Evolutionary conservation across 2,888 invertebrate genomes (phyloP), one percentile per base, ranked within the genome.

Genomic region (Minunthozetes semirufus): DNA sequence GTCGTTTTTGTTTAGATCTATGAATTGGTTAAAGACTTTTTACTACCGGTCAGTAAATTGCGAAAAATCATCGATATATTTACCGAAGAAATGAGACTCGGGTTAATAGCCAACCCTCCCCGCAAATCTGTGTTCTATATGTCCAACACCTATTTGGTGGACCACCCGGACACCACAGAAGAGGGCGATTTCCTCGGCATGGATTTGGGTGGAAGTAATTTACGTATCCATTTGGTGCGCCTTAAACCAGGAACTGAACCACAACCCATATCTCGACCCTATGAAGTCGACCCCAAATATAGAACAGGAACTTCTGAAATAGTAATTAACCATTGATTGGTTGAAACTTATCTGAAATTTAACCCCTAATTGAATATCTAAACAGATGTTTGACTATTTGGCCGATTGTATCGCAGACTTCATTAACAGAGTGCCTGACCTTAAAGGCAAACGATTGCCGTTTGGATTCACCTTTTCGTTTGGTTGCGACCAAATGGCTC

Each of bases 401-500:
- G 92, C 91, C 0, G 86, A 88, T 78, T 90, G 90, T 82, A 88
- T 92, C 11, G 27, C 27, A 25, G 46, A 70, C 59, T 76, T 76
- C 61, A 19, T 76, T 3, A n/a, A 27, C 9, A 66, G 56, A 27
- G n/a, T 59, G 19, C 38, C 42, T 5, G 61, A 38, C 8, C 9
- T 68, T 6, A 8, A 9, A 13, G 59, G 66, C 0, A 74, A 74
- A 56, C 25, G 29, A 11, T 19, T 77, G 56, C 75, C 78, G 80
- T 22, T 84, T 89, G 90, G 91, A 11, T 92, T 92, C 83, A 91
- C 91, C 1, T 92, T 92, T 84, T 92, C 92, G 33, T 92, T 92
- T 83, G 92, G 92, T 9, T 90, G 91, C 87, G 85, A 86, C 77
- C 92, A 91, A 81, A 87, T 88, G 80, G 88, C 88, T 63, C 85